Evolutionary conservation across 53 echinoderm and acorn worm genomes (phyloP), one percentile per base, ranked within the genome.

Genomic region (Echinarachnius parma): DNA sequence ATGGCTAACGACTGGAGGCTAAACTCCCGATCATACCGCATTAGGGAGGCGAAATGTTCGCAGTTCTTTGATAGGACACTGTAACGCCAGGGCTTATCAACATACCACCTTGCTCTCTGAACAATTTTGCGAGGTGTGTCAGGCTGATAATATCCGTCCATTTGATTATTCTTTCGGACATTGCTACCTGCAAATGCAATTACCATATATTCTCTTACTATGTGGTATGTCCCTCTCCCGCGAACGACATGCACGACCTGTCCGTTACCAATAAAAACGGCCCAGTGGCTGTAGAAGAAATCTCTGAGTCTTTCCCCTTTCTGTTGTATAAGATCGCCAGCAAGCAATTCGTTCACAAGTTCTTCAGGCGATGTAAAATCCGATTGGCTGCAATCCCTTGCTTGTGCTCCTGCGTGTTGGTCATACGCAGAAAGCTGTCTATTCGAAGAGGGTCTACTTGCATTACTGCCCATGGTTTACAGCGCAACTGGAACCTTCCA

Each of bases 1-100:
- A 50, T 7, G 18, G 20, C 52, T 7, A 50, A 50, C 8, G 52
- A 50, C 52, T 50, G 52, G 52, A 50, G 52, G 52, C 52, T 50
- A 5, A 50, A 21, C 16, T 50, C 52, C 22, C 18, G 18, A n/a
- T 23, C 52, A 15, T 50, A 50, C 13, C 52, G 52, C 1, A 19
- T 21, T 5, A 10, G 13, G 16, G 52, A 50, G 18, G 52, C 52
- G 18, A 50, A 50, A 50, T 50, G 52, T 15, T 50, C 52, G 22
- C 52, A 50, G 16, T 50, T 50, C 52, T 50, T 50, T 0, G 16
- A 50, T 7, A 50, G 5, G 8, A 50, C 20, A 23, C 22, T 50
- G 52, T 50, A 50, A 7, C 18, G 14, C 52, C 52, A 50, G 5
- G 52, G 8, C 20, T 1, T 1, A 5, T 23, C 52, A 5, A 50